Base-by-base conservation (phyloP, 2,888 invertebrate species). In the Polydrusus pterygomalis region DNA sequence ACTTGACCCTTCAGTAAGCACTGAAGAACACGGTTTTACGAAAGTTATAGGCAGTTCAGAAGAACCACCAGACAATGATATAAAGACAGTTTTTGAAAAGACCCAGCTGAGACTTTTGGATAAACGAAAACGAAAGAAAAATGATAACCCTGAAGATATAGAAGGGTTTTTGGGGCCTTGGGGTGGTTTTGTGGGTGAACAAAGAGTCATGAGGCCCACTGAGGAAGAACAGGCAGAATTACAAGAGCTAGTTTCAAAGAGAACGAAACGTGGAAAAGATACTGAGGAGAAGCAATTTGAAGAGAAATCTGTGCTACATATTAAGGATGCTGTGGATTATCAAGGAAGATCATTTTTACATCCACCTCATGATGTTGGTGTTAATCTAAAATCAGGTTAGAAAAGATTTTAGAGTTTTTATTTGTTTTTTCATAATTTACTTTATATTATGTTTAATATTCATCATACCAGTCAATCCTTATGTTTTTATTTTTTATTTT, bases 121-220 rank as follows among this genome's bases (percentile, higher is more conserved):
- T 76, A 84, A 85, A 69, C 91, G 96, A 83, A 98, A 97, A 88
- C 90, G 97, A 77, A 92, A 92, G 70, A 94, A 93, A 86, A 99
- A 99, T 88, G 93, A 95, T 83, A 93, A 97, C 83, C 94, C 99
- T 0, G 90, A 92, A 17, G 99, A 99, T 88, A 91, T 99, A 20
- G 96, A 95, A 51, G 98, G 98, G 0, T 99, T 98, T 86, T 89
- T 77, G 49, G 99, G 99, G 0, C 99, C 99, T 0, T 99, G 99
- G 99, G 99, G 97, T 72, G 95, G 95, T 69, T 99, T 91, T 88
- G 92, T 93, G 9, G 97, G 97, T 84, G 99, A 99, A 88, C 91
- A 93, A 83, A 93, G 95, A 70, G 90, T 97, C 0, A 93, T 96
- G 84, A 95, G 95, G 86, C 99, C 99, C 0, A 93, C 94, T 73